Percentiles rank a stretch among this genome's conserved stretches.
Evolutionary conservation across 2,797 vertebrate species (phyloP).

Genomic region (Capromys pilorides): DNA sequence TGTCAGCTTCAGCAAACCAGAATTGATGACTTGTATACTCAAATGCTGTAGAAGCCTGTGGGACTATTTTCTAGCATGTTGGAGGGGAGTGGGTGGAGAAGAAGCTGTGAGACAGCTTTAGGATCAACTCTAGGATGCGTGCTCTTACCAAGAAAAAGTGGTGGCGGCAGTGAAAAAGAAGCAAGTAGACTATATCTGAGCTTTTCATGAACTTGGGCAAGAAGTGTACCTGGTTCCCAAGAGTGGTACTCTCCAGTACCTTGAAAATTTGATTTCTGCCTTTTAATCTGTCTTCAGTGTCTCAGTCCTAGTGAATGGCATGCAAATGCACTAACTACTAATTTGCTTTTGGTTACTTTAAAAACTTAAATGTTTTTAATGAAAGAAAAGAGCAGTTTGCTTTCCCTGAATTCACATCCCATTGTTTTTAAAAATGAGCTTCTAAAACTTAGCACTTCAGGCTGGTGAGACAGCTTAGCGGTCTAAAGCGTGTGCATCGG

Average conservation of each 20-base stretch:
- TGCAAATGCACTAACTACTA: slow-evolving; percentile 50
- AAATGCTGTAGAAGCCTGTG: background rate
- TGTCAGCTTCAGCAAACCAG: background rate
- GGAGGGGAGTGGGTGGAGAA: background rate
- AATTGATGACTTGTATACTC: background rate
- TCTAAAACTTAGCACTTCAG: slow-evolving; percentile 37
- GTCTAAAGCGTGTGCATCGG: no score
- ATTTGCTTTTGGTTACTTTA: slow-evolving; percentile 55
- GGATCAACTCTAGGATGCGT: background rate
- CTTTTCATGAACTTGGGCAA: slow-evolving; percentile 4
- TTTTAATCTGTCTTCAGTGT: slow-evolving; percentile 21
- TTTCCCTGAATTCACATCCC: slow-evolving; percentile 8
- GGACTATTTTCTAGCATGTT: background rate
- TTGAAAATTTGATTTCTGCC: background rate
- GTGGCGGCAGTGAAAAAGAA: background rate
- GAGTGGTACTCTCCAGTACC: background rate
- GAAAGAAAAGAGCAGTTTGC: slow-evolving; percentile 35
- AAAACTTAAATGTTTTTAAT: slow-evolving; percentile 45
- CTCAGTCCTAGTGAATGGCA: background rate
- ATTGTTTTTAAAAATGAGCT: slow-evolving; percentile 9
- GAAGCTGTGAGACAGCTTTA: background rate
- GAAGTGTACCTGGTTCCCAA: background rate
- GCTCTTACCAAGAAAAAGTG: background rate
- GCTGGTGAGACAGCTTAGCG: no score
- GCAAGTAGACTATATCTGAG: background rate